A percentile compares a stretch with the other conserved stretches of the same genome.
Evolutionary conservation across 1,140 invertebrate species (phyloP).

Genomic region (Lepeophtheirus salmonis): DNA sequence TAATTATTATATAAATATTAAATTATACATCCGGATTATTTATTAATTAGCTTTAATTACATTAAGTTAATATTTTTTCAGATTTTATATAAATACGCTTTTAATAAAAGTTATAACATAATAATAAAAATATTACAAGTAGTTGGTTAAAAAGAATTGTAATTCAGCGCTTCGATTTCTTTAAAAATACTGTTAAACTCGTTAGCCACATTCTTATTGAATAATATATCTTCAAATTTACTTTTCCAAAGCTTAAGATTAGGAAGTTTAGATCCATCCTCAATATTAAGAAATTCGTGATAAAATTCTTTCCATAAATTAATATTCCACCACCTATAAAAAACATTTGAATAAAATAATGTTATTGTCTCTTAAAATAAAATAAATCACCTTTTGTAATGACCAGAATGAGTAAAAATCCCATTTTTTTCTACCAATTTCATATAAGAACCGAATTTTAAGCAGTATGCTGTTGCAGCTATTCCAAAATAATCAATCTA

Average conservation of each 20-base stretch:
- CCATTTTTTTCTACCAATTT: conserved; percentile 40
- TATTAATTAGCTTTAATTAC: no score
- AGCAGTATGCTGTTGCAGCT: conserved; percentile 59
- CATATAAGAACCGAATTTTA: conserved; percentile 73
- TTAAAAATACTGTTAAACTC: conserved; percentile 11
- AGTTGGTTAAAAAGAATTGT: background rate
- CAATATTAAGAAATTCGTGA: conserved; percentile 23
- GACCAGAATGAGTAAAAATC: conserved; percentile 14
- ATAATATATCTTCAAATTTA: conserved; percentile 18
- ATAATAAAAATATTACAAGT: background rate
- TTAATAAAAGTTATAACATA: no score
- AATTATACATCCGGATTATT: no score
- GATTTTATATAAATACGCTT: background rate
- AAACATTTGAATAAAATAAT: background rate
- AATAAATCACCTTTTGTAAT: conserved; percentile 21
- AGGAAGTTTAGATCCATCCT: conserved; percentile 21
- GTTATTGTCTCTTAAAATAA: no score
- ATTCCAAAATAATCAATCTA: conserved; percentile 66
- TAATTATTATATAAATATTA: no score
- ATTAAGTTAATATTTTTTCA: background rate
- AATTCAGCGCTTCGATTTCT: background rate
- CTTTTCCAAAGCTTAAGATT: conserved; percentile 16
- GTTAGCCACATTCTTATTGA: conserved; percentile 12
- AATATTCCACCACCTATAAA: conserved; percentile 22
- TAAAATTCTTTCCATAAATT: conserved; percentile 23